Evolutionary conservation across 2,888 invertebrate species (phyloP).

Genomic region (Chromoteleia sp.): DNA sequence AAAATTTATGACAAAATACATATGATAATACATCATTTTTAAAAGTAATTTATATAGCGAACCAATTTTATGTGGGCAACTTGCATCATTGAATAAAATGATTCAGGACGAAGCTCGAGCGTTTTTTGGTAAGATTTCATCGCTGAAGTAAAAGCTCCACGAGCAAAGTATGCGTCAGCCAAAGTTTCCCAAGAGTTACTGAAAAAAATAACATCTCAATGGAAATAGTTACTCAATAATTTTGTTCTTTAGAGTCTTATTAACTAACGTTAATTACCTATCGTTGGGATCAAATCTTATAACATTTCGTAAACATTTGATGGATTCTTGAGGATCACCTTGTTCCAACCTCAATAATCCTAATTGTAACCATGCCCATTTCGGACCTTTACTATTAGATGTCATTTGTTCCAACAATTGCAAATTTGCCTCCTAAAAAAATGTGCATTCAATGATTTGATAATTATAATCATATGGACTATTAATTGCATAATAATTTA

Average conservation of each 20-base stretch:
- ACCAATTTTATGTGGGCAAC: constrained; percentile 90
- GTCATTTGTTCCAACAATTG: constrained; percentile 86
- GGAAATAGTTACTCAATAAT: background rate
- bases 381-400: constrained; percentile 85
- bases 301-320: constrained; percentile 90
- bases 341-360: constrained; percentile 92
- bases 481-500: background rate
- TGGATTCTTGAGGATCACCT: constrained; percentile 90
- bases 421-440: constrained; percentile 87
- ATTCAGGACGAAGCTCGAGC: constrained; percentile 87
- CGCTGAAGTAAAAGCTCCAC: constrained; percentile 96
- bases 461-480: constrained; percentile 18
- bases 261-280: constrained; percentile 83
- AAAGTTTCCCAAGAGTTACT: constrained; percentile 93
- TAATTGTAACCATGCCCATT: constrained; percentile 93
- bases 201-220: constrained; percentile 9
- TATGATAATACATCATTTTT: background rate
- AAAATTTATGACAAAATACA: too few relatives aligned
- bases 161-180: constrained; percentile 94
- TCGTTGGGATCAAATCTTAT: constrained; percentile 89
- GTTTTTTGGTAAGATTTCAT: constrained; percentile 93
- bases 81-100: constrained; percentile 90
- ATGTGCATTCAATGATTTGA: constrained; percentile 14
- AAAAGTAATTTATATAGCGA: constrained; percentile 45
- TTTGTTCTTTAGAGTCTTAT: constrained; percentile 8